phyloP scores from a whole-genome alignment of 2,888 invertebrate genomes.

The Sesamia inferens region DNA sequence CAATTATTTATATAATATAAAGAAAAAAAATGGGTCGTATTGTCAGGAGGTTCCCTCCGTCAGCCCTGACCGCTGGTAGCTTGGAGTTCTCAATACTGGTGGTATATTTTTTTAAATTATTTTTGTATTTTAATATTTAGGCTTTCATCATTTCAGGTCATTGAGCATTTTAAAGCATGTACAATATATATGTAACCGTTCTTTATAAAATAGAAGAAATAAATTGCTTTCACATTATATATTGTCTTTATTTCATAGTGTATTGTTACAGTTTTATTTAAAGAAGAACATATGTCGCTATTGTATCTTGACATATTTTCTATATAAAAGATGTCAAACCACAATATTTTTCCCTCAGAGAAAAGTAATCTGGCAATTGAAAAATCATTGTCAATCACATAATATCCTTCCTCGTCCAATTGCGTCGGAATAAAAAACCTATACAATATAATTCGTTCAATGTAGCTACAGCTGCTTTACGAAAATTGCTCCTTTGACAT shows the following conservation, averaged over 20 bases:
- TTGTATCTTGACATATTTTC: neutral
- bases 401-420: constrained; percentile 16
- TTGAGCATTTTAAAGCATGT: too few relatives aligned
- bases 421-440: constrained; percentile 13
- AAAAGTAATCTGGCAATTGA: neutral
- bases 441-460: constrained; percentile 2
- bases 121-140: too few relatives aligned
- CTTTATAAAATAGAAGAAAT: neutral
- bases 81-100: too few relatives aligned
- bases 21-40: too few relatives aligned
- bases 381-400: neutral
- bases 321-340: neutral
- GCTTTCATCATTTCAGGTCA: too few relatives aligned
- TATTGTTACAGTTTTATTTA: neutral
- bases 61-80: too few relatives aligned
- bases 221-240: neutral
- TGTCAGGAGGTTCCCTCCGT: too few relatives aligned
- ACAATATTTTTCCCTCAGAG: neutral
- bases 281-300: neutral
- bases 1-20: too few relatives aligned
- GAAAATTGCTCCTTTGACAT: too few relatives aligned
- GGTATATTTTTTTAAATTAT: too few relatives aligned
- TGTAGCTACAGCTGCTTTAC: constrained; percentile 1
- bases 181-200: neutral
- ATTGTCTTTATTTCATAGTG: neutral